Percentiles rank a stretch among this genome's conserved stretches.
These are phyloP conservation scores for Labroides dimidiatus DNA, from an alignment of 2,797 vertebrate species.

Conservation along the genomic window DNA sequence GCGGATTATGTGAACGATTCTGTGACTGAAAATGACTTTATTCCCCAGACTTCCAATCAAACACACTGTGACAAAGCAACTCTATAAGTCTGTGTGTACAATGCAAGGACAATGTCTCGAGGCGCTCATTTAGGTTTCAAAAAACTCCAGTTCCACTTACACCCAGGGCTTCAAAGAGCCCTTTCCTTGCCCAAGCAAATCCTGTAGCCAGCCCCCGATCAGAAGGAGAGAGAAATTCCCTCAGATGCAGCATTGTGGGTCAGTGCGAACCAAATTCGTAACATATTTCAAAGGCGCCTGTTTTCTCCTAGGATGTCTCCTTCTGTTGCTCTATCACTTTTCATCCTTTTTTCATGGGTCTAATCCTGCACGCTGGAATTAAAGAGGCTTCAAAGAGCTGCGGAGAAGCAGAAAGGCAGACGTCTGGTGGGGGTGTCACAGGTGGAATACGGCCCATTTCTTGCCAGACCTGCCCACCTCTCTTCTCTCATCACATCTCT, in stretches of 20 bases:
- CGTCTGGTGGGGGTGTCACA: conserved; percentile 59
- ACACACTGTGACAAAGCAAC: conserved; percentile 53
- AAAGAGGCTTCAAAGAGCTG: conserved; percentile 77
- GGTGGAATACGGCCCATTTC: conserved; percentile 65
- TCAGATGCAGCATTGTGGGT: conserved; percentile 76
- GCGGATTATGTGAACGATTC: conserved; percentile 53
- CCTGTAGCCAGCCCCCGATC: conserved; percentile 45
- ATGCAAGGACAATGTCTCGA: conserved; percentile 47
- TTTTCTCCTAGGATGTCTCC: conserved; percentile 63
- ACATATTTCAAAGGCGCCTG: conserved; percentile 68
- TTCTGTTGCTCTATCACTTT: conserved; percentile 66
- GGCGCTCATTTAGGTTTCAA: conserved; percentile 64
- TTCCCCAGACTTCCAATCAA: conserved; percentile 49
- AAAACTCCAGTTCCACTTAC: conserved; percentile 59
- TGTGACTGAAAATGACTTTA: conserved; percentile 47
- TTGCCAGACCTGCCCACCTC: conserved; percentile 51
- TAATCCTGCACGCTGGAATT: conserved; percentile 73
- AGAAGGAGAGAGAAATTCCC: conserved; percentile 56
- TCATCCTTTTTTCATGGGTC: conserved; percentile 67
- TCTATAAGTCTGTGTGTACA: conserved; percentile 29
- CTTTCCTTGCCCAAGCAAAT: conserved; percentile 71
- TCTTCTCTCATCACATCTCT: conserved; percentile 42
- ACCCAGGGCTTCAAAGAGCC: conserved; percentile 74
- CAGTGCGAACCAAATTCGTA: conserved; percentile 70
- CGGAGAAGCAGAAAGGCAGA: conserved; percentile 55